These are phyloP conservation scores for Drosophila setifemur DNA, from an alignment of 1,140 invertebrate genomes.

Conservation along the genomic window DNA sequence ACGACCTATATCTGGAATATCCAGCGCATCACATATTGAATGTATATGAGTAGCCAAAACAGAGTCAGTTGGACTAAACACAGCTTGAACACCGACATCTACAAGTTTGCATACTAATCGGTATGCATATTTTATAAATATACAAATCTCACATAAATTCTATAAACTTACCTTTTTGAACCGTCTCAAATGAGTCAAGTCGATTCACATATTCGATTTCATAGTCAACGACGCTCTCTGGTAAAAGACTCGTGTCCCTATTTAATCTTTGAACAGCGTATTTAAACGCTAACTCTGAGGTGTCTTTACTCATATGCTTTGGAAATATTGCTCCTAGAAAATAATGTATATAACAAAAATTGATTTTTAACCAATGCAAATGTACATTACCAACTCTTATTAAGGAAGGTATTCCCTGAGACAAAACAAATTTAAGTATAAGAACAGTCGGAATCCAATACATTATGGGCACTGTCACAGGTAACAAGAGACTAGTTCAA, in stretches of 20 bases:
- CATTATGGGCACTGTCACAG: not conserved
- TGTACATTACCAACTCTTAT: conserved; percentile 33
- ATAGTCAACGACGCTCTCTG: conserved; percentile 92
- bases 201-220: conserved; percentile 93
- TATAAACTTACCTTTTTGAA: conserved; percentile 89
- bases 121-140: not conserved
- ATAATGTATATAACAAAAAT: not conserved
- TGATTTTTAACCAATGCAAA: not conserved
- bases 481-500: no score
- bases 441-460: not conserved
- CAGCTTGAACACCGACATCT: conserved; percentile 91
- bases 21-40: conserved; percentile 91
- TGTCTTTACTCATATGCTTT: conserved; percentile 90
- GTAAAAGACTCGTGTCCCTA: conserved; percentile 90
- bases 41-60: conserved; percentile 92
- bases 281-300: conserved; percentile 91
- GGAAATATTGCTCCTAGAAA: conserved; percentile 91
- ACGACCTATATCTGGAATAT: conserved; percentile 76
- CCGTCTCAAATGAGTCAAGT: conserved; percentile 92
- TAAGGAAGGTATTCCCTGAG: conserved; percentile 12
- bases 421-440: conserved; percentile 1
- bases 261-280: conserved; percentile 96
- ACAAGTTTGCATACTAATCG: conserved; percentile 91
- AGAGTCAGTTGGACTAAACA: conserved; percentile 94
- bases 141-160: not conserved